These are phyloP conservation scores for Rhagoletis pomonella DNA, from an alignment of 1,140 invertebrate genomes.

Conservation along the genomic window DNA sequence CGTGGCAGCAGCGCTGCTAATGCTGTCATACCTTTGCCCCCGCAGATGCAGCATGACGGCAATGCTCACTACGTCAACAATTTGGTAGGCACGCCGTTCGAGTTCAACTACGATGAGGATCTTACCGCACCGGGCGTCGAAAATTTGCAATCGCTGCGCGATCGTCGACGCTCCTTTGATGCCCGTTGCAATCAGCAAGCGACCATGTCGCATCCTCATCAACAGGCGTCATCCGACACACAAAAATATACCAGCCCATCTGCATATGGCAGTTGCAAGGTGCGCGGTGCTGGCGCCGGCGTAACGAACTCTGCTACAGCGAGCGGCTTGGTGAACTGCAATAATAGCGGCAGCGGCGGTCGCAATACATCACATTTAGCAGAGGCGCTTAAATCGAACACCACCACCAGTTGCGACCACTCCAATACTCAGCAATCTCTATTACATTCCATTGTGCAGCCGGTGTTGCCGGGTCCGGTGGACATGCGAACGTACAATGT, in stretches of 20 bases:
- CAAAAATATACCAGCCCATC: slow-evolving; percentile 63
- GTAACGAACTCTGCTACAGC: slow-evolving; percentile 39
- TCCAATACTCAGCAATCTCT: slow-evolving; percentile 54
- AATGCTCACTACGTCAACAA: slow-evolving; percentile 77
- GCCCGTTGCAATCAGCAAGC: slow-evolving; percentile 76
- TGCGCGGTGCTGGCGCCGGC: slow-evolving; percentile 46
- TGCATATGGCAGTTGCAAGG: slow-evolving; percentile 65
- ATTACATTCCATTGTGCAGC: slow-evolving; percentile 77
- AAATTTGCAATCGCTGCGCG: slow-evolving; percentile 86
- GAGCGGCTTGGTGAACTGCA: slow-evolving; percentile 53
- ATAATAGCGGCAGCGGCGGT: slow-evolving; percentile 3
- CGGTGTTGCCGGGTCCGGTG: slow-evolving; percentile 86
- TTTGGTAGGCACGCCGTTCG: slow-evolving; percentile 89
- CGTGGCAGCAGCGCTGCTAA: slow-evolving; percentile 61
- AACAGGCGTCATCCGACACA: slow-evolving; percentile 66
- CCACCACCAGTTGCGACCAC: slow-evolving; percentile 59
- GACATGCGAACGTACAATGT: slow-evolving; percentile 89
- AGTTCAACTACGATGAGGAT: slow-evolving; percentile 90
- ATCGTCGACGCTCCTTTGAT: slow-evolving; percentile 86
- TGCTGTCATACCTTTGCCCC: slow-evolving; percentile 65
- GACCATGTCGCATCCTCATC: slow-evolving; percentile 54
- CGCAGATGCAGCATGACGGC: slow-evolving; percentile 70
- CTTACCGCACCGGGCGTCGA: slow-evolving; percentile 82
- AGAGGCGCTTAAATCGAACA: slow-evolving; percentile 46
- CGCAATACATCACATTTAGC: slow-evolving; percentile 19